Evolutionary conservation across 2,888 invertebrate genomes (phyloP).

Genomic region (Aricia artaxerxes): DNA sequence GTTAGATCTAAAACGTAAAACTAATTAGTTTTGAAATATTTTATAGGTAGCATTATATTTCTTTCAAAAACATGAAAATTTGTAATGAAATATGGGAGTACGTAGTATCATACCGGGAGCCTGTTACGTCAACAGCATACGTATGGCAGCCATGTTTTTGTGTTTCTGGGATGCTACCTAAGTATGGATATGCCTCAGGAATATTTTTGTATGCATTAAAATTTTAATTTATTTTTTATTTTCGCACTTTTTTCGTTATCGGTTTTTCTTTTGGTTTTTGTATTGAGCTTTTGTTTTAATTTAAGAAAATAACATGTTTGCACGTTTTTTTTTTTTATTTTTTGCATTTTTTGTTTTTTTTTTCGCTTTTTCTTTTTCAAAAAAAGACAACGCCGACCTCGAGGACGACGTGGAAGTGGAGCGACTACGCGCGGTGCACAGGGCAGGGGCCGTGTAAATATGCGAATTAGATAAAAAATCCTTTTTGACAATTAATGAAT

Average conservation of each 20-base stretch:
- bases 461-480: slow-evolving; percentile 8
- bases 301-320: neutral
- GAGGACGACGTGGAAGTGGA: too few relatives aligned
- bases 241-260: slow-evolving; percentile 24
- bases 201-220: slow-evolving; percentile 35
- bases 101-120: slow-evolving; percentile 31
- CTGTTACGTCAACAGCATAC: neutral
- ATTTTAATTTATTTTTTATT: slow-evolving; percentile 30
- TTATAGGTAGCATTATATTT: slow-evolving; percentile 28
- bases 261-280: neutral
- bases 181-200: slow-evolving; percentile 34
- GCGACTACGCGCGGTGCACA: neutral
- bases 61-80: slow-evolving; percentile 32
- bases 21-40: slow-evolving; percentile 31
- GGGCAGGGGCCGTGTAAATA: neutral
- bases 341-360: neutral
- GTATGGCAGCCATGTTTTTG: neutral
- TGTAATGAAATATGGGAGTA: slow-evolving; percentile 33
- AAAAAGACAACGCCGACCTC: too few relatives aligned
- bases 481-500: slow-evolving; percentile 22
- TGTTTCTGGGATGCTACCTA: slow-evolving; percentile 19
- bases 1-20: slow-evolving; percentile 24
- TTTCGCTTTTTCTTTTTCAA: too few relatives aligned
- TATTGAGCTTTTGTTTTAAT: neutral
- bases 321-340: neutral